phyloP scores from a whole-genome alignment of 2,888 invertebrate genomes.

The Polia nebulosa region DNA sequence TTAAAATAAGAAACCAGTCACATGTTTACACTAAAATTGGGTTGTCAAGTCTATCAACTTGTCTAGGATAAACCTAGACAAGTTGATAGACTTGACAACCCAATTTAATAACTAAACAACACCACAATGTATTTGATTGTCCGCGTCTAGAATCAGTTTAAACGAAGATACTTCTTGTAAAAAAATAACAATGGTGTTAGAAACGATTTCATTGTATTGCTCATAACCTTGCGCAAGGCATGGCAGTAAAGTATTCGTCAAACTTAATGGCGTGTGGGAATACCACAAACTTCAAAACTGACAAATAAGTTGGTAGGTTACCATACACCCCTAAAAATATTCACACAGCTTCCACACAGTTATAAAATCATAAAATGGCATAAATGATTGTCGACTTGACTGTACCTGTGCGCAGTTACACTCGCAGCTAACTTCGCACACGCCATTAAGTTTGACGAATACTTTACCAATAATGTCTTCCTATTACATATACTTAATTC shows the following conservation, averaged over 20 bases:
- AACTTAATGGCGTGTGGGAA: too few species aligned
- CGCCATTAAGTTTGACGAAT: too few species aligned
- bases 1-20: conserved; percentile 21
- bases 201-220: not conserved
- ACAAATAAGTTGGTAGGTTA: too few species aligned
- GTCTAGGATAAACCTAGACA: not conserved
- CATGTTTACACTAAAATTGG: not conserved
- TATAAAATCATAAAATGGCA: too few species aligned
- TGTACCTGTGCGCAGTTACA: too few species aligned
- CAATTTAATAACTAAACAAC: conserved; percentile 7
- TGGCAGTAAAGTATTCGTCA: not conserved
- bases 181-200: not conserved
- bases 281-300: too few species aligned
- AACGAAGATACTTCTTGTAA: not conserved
- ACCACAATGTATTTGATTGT: not conserved
- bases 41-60: conserved; percentile 1
- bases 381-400: too few species aligned
- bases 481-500: not conserved
- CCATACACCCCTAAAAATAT: too few species aligned
- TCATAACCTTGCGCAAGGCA: not conserved
- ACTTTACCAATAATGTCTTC: not conserved
- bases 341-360: too few species aligned
- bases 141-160: not conserved
- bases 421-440: too few species aligned
- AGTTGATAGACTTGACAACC: conserved; percentile 2